phyloP scores from a whole-genome alignment of 2,888 invertebrate genomes.

The Oligia fasciuncula region DNA sequence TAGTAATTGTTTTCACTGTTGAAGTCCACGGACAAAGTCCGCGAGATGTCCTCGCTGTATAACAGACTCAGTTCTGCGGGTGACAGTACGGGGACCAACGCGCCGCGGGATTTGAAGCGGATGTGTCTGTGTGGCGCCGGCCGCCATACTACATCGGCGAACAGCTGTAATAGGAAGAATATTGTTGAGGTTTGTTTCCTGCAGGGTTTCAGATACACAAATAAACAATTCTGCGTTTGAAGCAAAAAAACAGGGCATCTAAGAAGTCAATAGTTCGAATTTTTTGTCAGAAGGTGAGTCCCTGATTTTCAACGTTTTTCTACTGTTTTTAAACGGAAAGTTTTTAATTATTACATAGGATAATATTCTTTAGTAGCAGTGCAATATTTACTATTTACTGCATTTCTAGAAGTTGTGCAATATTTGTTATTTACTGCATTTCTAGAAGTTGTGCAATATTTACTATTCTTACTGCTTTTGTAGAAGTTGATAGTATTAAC shows the following conservation, averaged over 20 bases:
- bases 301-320: too few species aligned
- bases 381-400: too few species aligned
- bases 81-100: slow-evolving; percentile 79
- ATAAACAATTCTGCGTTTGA: background rate
- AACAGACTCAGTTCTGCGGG: slow-evolving; percentile 77
- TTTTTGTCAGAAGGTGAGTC: too few species aligned
- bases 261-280: background rate
- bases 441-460: too few species aligned
- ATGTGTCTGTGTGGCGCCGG: slow-evolving; percentile 82
- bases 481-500: too few species aligned
- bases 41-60: slow-evolving; percentile 74
- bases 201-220: background rate
- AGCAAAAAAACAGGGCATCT: background rate
- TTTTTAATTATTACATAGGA: too few species aligned
- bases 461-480: too few species aligned
- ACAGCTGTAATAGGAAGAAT: slow-evolving; percentile 72
- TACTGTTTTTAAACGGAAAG: too few species aligned
- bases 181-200: background rate
- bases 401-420: too few species aligned
- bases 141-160: slow-evolving; percentile 88
- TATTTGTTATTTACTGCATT: too few species aligned
- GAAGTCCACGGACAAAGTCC: slow-evolving; percentile 77
- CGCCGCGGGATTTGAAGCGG: slow-evolving; percentile 84
- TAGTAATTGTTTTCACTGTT: slow-evolving; percentile 77
- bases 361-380: too few species aligned